These are phyloP conservation scores for Brachypterus glaber DNA, from an alignment of 2,888 invertebrate species.

Conservation along the genomic window DNA sequence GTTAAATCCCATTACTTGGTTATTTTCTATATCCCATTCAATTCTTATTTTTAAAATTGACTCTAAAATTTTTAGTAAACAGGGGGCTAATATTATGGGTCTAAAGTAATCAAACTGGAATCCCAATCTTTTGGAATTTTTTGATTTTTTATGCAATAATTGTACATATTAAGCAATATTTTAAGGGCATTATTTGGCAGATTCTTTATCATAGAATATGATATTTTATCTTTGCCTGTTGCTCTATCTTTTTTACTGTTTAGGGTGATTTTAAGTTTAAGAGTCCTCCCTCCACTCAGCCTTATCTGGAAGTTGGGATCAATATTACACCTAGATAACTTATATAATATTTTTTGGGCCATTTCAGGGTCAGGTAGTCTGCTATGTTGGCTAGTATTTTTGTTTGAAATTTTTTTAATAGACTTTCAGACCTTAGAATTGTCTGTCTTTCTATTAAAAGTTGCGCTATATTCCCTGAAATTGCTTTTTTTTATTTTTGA, in stretches of 20 bases:
- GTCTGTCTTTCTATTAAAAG: constrained; percentile 7
- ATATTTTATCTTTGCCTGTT: constrained; percentile 8
- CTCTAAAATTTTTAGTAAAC: constrained; percentile 3
- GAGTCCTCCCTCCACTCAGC: too few species aligned
- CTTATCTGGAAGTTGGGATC: too few species aligned
- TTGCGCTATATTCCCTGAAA: constrained; percentile 8
- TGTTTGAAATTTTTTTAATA: constrained; percentile 7
- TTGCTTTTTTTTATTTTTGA: constrained; percentile 7
- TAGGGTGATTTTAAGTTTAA: too few species aligned
- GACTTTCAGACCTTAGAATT: constrained; percentile 7
- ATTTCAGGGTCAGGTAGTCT: too few species aligned
- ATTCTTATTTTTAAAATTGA: constrained; percentile 5
- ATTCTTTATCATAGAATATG: constrained; percentile 6
- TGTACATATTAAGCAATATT: too few species aligned
- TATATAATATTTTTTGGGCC: too few species aligned
- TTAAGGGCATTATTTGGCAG: constrained; percentile 3
- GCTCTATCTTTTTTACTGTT: constrained; percentile 8
- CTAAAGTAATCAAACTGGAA: too few species aligned
- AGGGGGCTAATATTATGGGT: constrained; percentile 6
- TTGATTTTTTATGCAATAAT: too few species aligned
- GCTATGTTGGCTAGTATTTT: constrained; percentile 3
- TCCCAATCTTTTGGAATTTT: too few species aligned
- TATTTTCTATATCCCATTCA: constrained; percentile 5
- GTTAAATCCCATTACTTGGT: neutral
- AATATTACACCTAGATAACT: too few species aligned